Evolutionary conservation across 2,113 vertebrate species (phyloP), one percentile per base, ranked within the genome.

Genomic region (Gymnorhina tibicen): DNA sequence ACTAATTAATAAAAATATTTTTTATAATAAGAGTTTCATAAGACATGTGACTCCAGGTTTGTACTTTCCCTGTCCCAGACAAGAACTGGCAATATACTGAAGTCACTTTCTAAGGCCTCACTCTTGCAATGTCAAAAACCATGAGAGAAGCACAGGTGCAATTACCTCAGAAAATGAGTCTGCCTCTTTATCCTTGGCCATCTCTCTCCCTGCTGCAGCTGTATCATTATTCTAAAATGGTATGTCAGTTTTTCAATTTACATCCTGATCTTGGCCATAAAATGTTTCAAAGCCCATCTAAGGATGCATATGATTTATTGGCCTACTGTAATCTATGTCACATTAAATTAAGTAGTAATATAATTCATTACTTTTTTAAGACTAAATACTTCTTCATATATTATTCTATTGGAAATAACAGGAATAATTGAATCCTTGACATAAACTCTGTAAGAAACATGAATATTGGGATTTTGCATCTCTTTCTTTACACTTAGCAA

Each of bases 161-260:
- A 86, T 84, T 86, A 87, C 46, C 76, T 81, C 35, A 33, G 83
- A 86, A 92, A 92, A 89, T 50, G 68, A 81, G 47, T 62, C 42
- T 86, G 59, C 35, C 59, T 86, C 63, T 77, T 70, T 85, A 85
- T 74, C 92, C 90, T 83, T 84, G 82, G 82, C 79, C 52, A 95
- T 69, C 87, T 87, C 85, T 37, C 77, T 37, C 47, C 47, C 33
- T 74, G 82, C 63, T 80, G 63, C 63, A 95, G 63, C 87, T 39
- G 24, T 44, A 76, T 59, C 87, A 92, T 83, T 93, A 91, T 80
- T 95, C 63, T 87, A 93, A 90, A 94, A 93, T 33, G 92, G 76
- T 55, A 81, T 67, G 93, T 85, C 92, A 90, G 55, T 74, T 95
- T 93, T 96, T 77, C 92, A 96, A 96, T 97, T 96, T 96, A 95